Percentiles rank a stretch among this genome's conserved stretches.
These are phyloP conservation scores for Trichopria drosophilae DNA, from an alignment of 2,888 invertebrate genomes.

Conservation along the genomic window DNA sequence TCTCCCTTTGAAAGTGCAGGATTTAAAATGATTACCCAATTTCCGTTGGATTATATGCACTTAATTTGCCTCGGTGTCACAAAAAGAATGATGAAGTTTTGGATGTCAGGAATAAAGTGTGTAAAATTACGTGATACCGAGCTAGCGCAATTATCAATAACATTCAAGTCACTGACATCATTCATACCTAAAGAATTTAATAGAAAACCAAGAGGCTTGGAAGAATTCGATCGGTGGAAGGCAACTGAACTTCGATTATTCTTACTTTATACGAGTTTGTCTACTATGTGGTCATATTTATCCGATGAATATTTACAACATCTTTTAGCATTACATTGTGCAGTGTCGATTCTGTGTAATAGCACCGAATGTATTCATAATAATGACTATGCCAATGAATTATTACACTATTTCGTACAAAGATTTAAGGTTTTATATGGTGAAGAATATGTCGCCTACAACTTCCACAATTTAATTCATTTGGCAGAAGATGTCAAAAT, in stretches of 20 bases:
- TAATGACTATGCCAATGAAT: conserved; percentile 27
- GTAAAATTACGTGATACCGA: conserved; percentile 5
- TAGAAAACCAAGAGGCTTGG: conserved; percentile 31
- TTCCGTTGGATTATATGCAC: conserved; percentile 7
- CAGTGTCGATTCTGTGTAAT: conserved; percentile 32
- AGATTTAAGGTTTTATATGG: conserved; percentile 31
- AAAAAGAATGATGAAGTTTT: conserved; percentile 9
- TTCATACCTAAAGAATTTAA: conserved; percentile 28
- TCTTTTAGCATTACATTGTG: conserved; percentile 32
- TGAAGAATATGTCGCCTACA: conserved; percentile 26
- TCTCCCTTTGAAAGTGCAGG: conserved; percentile 1
- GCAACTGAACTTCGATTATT: conserved; percentile 33
- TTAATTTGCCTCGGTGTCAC: background rate
- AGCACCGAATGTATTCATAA: conserved; percentile 15
- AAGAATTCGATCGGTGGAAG: conserved; percentile 28
- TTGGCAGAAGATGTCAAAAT: conserved; percentile 29
- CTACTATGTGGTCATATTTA: conserved; percentile 26
- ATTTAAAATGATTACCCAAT: background rate
- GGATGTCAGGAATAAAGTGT: background rate
- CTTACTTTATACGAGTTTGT: conserved; percentile 32
- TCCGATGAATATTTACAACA: conserved; percentile 26
- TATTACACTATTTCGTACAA: conserved; percentile 34
- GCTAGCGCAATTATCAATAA: background rate
- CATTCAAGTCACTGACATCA: background rate
- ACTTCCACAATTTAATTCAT: conserved; percentile 38